Percentiles rank a stretch among this genome's conserved stretches.
Evolutionary conservation across 2,113 vertebrate genomes (phyloP).

Genomic region (Cercopithecus mona): DNA sequence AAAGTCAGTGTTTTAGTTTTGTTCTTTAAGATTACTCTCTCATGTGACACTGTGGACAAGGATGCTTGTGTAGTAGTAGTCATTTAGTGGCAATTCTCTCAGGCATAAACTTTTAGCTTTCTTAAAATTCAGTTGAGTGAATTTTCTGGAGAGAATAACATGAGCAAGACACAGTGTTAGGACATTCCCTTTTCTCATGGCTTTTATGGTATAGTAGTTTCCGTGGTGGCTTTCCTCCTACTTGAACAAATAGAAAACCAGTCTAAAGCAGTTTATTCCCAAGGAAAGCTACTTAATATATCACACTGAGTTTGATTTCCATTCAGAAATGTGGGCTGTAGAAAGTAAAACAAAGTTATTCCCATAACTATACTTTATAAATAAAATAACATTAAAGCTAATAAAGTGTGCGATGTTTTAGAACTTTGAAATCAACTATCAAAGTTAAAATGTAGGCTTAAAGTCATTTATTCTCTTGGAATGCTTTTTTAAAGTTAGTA

Average conservation of each 20-base stretch:
- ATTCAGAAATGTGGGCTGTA: not conserved
- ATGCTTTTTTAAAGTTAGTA: not conserved
- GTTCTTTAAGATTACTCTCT: not conserved
- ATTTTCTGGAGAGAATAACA: not conserved
- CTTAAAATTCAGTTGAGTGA: conserved; percentile 10
- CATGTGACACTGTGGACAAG: not conserved
- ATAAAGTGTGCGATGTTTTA: not conserved
- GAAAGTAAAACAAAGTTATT: not conserved
- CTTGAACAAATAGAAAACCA: not conserved
- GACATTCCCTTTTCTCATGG: not conserved
- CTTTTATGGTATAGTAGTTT: not conserved
- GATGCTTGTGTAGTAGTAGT: not conserved
- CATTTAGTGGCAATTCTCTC: not conserved
- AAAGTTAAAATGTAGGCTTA: not conserved
- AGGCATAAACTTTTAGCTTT: not conserved
- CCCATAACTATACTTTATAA: not conserved
- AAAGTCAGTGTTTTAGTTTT: not conserved
- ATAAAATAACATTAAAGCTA: not conserved
- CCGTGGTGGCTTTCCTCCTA: not conserved
- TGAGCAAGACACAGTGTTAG: not conserved
- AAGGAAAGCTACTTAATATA: not conserved
- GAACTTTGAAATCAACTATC: not conserved
- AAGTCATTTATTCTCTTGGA: not conserved
- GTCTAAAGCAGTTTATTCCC: not conserved
- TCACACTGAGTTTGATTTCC: not conserved